These are phyloP conservation scores for Maconellicoccus hirsutus DNA, from an alignment of 1,140 invertebrate genomes.

Conservation along the genomic window DNA sequence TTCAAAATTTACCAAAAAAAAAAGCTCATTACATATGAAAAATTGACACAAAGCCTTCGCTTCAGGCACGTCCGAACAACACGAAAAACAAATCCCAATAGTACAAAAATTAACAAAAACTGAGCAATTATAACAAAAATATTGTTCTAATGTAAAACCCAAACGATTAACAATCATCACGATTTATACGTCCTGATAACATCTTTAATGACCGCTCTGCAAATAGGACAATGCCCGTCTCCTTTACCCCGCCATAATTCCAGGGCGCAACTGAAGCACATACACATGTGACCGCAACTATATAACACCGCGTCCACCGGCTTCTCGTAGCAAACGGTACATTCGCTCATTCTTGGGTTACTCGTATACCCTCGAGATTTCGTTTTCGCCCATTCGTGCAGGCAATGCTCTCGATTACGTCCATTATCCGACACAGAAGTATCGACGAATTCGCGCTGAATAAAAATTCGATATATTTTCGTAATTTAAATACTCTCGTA, in stretches of 20 bases:
- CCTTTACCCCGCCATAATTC: slow-evolving; percentile 82
- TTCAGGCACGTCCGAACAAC: no score
- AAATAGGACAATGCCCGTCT: slow-evolving; percentile 86
- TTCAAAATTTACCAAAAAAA: no score
- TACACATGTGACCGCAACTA: slow-evolving; percentile 96
- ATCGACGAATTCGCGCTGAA: background rate
- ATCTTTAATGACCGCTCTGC: slow-evolving; percentile 80
- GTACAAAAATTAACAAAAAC: no score
- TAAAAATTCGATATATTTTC: background rate
- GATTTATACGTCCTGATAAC: slow-evolving; percentile 88
- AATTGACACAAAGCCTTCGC: no score
- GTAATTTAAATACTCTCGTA: background rate
- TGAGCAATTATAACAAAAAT: no score
- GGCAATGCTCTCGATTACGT: background rate
- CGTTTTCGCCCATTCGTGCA: slow-evolving; percentile 4
- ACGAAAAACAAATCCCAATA: no score
- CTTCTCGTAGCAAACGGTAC: slow-evolving; percentile 89
- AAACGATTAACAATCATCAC: background rate
- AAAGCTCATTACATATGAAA: no score
- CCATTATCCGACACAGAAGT: background rate
- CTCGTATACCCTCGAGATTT: slow-evolving; percentile 26
- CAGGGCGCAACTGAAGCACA: slow-evolving; percentile 92
- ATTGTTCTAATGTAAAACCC: no score
- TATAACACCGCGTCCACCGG: slow-evolving; percentile 87
- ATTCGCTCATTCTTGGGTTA: slow-evolving; percentile 47